Evolutionary conservation across 1,140 invertebrate species (phyloP).

Genomic region (Pogonomyrmex californicus): DNA sequence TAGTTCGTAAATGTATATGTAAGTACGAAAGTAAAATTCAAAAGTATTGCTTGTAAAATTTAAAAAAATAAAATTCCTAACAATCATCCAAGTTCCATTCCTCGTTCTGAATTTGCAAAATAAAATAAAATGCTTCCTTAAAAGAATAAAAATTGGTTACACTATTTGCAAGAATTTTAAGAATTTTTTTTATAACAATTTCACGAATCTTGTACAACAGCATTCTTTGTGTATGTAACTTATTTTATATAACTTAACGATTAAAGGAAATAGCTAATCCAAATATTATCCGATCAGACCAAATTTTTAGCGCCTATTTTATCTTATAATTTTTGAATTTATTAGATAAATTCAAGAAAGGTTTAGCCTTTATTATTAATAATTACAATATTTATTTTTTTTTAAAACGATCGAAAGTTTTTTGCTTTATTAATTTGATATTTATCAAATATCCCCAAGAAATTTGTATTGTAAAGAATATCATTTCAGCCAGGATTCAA

Average conservation of each 20-base stretch:
- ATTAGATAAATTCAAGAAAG: too few species aligned
- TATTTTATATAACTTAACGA: conserved; percentile 20
- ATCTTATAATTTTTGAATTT: too few species aligned
- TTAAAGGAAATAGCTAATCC: background rate
- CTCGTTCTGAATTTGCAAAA: conserved; percentile 15
- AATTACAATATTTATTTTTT: too few species aligned
- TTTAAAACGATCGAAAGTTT: too few species aligned
- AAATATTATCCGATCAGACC: too few species aligned
- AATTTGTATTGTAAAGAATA: too few species aligned
- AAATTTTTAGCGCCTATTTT: too few species aligned
- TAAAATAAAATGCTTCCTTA: background rate
- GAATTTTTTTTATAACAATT: background rate
- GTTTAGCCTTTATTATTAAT: too few species aligned
- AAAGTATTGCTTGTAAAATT: background rate
- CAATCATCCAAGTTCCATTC: background rate
- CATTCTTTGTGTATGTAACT: conserved; percentile 35
- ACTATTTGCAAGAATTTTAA: conserved; percentile 31
- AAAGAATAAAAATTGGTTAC: background rate
- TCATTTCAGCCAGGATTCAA: too few species aligned
- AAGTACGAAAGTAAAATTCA: background rate
- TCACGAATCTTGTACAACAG: conserved; percentile 7
- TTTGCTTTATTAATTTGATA: too few species aligned
- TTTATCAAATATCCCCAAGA: too few species aligned
- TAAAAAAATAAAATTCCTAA: conserved; percentile 22
- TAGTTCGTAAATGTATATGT: background rate